Evolutionary conservation across 2,113 vertebrate genomes (phyloP).

Genomic region (Prinia subflava): DNA sequence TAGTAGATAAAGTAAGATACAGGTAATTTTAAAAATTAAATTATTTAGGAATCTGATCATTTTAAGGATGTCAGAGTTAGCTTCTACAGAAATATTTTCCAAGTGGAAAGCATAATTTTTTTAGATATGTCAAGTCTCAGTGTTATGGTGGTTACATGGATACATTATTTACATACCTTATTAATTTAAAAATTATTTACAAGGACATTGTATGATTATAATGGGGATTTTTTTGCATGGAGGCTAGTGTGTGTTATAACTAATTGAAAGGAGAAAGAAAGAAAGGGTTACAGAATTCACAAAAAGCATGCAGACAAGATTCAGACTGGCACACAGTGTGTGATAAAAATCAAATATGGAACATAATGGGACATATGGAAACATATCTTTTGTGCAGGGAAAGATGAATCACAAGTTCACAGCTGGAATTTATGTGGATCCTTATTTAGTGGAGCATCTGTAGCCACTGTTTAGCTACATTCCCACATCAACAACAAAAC

Average conservation of each 20-base stretch:
- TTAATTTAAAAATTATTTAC: constrained; percentile 4
- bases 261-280: background rate
- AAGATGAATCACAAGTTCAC: constrained; percentile 63
- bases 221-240: background rate
- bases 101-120: background rate
- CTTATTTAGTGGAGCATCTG: constrained; percentile 63
- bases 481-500: constrained; percentile 67
- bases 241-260: background rate
- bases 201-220: background rate
- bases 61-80: background rate
- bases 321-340: constrained; percentile 40
- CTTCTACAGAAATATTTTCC: background rate
- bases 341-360: constrained; percentile 65
- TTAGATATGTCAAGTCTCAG: background rate
- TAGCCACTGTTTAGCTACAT: constrained; percentile 64
- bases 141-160: background rate
- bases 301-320: background rate
- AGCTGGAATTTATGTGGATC: constrained; percentile 65
- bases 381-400: constrained; percentile 51
- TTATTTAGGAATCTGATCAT: background rate
- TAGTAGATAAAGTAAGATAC: background rate
- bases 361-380: constrained; percentile 65
- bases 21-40: background rate
- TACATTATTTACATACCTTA: background rate
- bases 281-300: constrained; percentile 14